Evolutionary conservation across 2,113 vertebrate genomes (phyloP), one percentile per base, ranked within the genome.

Genomic region (Cryptoleucopteryx plumbea): DNA sequence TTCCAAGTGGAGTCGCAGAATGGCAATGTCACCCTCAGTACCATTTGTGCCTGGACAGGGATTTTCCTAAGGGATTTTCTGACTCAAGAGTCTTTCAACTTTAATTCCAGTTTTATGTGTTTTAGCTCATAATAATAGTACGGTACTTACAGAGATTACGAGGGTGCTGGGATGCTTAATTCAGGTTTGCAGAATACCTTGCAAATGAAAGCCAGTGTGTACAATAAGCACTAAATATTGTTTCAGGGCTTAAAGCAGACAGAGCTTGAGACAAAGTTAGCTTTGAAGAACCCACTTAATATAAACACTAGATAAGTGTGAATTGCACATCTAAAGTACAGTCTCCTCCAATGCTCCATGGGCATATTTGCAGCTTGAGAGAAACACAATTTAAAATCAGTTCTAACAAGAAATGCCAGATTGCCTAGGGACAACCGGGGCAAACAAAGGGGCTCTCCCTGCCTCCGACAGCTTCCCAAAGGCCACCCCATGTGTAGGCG

Each of bases 241-340:
- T 96, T 89, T 89, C 90, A 82, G 70, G 42, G 80, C 58, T 92
- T 92, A 92, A 92, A 93, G 77, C 65, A 90, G 84, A 65, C 72
- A 81, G 62, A 86, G 45, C 79, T 89, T 66, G 40, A 78, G 78
- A 82, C 67, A 86, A 67, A 55, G 55, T 79, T 27, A 75, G 67
- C 77, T 93, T 95, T 95, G 95, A 95, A 90, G 59, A 96, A 65
- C 22, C 10, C 61, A 43, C 61, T 94, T 89, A 87, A 77, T 92
- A 90, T 75, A 96, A 95, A 84, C 73, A 58, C 48, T 62, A 74
- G 67, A 47, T 90, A 93, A 90, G 63, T 25, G n/a, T 42, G 73
- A 95, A 91, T 63, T 92, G 86, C 63, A 61, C 52, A 58, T 50
- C 72, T 92, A 48, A 55, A 68, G 75, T 87, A 67, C 4, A 5